Evolutionary conservation across 2,797 vertebrate genomes (phyloP).

Genomic region (Hemitrygon akajei): DNA sequence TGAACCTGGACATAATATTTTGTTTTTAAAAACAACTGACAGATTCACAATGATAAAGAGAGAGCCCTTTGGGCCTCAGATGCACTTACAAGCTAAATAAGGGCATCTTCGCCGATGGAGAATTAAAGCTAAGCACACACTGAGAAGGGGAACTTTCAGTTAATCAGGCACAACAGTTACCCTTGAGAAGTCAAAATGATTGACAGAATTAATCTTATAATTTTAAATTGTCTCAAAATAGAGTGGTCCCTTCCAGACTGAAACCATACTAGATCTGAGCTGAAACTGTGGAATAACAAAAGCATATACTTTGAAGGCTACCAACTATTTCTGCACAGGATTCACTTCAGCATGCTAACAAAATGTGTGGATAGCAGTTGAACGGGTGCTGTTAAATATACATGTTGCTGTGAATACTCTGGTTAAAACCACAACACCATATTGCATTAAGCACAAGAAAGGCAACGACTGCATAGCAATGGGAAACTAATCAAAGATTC

Average conservation of each 20-base stretch:
- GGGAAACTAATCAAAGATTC: background rate
- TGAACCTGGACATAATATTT: slow-evolving; percentile 3
- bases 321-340: background rate
- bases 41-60: slow-evolving; percentile 33
- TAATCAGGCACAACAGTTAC: background rate
- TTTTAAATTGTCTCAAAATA: slow-evolving; percentile 14
- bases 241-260: background rate
- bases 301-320: no score
- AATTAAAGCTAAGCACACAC: background rate
- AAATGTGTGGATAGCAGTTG: background rate
- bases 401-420: background rate
- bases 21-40: slow-evolving; percentile 26
- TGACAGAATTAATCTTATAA: slow-evolving; percentile 35
- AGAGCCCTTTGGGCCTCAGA: background rate
- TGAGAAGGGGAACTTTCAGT: slow-evolving; percentile 1
- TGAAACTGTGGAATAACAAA: slow-evolving; percentile 24
- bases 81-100: background rate
- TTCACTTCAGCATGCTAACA: background rate
- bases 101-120: background rate
- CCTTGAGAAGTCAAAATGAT: slow-evolving; percentile 22
- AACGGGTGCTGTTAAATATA: background rate
- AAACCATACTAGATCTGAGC: background rate
- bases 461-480: background rate
- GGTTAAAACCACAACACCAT: background rate
- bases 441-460: background rate